Conservation (phyloP, 2,888 invertebrate species). For the Phortica okadai region DNA sequence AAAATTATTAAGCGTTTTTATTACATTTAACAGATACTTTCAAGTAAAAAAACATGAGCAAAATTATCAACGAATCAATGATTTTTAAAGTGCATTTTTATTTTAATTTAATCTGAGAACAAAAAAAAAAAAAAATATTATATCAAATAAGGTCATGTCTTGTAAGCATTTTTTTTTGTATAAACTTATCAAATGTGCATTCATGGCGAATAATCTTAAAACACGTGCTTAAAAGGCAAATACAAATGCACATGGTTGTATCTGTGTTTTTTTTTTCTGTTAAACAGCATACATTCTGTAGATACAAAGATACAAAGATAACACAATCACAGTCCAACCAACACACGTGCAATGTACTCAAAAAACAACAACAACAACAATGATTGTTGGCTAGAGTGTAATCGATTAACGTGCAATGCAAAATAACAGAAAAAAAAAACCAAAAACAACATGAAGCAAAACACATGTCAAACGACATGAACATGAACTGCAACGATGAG, state of each 20-base stretch:
- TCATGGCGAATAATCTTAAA: neutral
- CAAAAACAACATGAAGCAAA: neutral
- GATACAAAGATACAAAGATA: constrained; percentile 19
- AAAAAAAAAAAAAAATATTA: too few relatives aligned
- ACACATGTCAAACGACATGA: neutral
- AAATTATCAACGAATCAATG: neutral
- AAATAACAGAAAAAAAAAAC: neutral
- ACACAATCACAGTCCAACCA: constrained; percentile 1
- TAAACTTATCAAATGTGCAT: too few relatives aligned
- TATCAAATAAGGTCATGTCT: too few relatives aligned
- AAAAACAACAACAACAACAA: constrained; percentile 6
- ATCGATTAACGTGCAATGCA: constrained; percentile 15
- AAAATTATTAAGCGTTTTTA: constrained; percentile 16
- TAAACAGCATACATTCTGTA: neutral
- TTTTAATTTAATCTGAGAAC: too few relatives aligned
- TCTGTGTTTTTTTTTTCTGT: neutral
- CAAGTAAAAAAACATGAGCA: neutral
- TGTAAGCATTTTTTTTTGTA: too few relatives aligned
- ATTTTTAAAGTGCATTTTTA: neutral
- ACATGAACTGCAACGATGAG: neutral
- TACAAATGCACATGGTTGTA: neutral
- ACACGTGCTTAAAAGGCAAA: constrained; percentile 18
- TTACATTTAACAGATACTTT: constrained; percentile 22
- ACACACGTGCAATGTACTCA: constrained; percentile 13
- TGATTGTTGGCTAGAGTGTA: neutral